Conservation (phyloP, 2,888 invertebrate species). For the Eupithecia subumbrata region DNA sequence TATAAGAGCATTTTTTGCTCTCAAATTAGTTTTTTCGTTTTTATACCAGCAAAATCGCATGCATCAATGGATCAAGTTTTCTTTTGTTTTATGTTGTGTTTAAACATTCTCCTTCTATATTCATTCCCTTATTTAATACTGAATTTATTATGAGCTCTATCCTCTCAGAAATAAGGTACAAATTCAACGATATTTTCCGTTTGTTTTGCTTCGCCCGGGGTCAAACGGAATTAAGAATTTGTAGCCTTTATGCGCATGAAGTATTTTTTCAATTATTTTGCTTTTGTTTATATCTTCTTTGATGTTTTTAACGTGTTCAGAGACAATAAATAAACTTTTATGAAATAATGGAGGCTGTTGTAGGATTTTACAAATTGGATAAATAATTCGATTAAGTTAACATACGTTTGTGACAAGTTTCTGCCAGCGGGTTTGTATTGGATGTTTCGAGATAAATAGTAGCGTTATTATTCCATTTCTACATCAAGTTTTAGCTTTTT, state of each 20-base stretch:
- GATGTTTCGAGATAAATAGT: no score
- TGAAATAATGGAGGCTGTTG: neutral
- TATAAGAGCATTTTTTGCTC: neutral
- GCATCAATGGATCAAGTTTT: neutral
- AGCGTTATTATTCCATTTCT: no score
- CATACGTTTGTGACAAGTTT: no score
- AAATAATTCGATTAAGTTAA: neutral
- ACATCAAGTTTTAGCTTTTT: no score
- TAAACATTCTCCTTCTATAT: neutral
- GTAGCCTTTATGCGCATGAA: constrained; percentile 10
- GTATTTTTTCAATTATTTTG: constrained; percentile 13
- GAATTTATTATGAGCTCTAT: neutral
- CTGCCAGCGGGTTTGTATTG: no score
- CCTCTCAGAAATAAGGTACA: constrained; percentile 10
- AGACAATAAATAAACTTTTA: neutral
- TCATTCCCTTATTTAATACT: neutral
- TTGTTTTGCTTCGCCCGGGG: neutral
- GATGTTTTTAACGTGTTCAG: constrained; percentile 5
- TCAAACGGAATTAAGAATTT: constrained; percentile 5
- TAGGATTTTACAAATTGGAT: neutral
- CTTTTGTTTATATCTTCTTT: constrained; percentile 3
- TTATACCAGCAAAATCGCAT: no score
- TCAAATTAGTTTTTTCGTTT: no score
- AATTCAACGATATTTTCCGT: constrained; percentile 10
- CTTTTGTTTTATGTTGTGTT: neutral